A percentile compares a stretch with the other conserved stretches of the same genome.
These are phyloP conservation scores for Colaptes auratus DNA, from an alignment of 2,113 vertebrate species.

Conservation along the genomic window DNA sequence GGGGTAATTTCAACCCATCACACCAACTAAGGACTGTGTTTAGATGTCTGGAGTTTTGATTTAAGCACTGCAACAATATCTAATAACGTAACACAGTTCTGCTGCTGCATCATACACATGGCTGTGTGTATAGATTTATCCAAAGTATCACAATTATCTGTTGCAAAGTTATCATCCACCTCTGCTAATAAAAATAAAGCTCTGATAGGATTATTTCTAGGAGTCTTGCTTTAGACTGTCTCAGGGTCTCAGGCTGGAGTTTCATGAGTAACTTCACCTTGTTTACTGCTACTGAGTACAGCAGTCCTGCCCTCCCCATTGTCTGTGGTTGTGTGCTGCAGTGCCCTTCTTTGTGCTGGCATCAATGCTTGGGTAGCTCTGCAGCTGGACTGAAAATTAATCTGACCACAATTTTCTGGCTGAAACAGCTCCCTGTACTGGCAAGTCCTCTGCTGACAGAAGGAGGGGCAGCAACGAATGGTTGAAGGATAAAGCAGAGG, in stretches of 20 bases:
- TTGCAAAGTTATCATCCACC: too few relatives aligned
- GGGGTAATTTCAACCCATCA: too few relatives aligned
- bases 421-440: slow-evolving; percentile 37
- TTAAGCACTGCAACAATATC: too few relatives aligned
- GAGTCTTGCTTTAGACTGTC: background rate
- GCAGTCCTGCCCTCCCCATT: background rate
- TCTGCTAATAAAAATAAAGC: too few relatives aligned
- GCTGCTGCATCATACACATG: too few relatives aligned
- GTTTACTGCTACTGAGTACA: slow-evolving; percentile 25
- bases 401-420: slow-evolving; percentile 20
- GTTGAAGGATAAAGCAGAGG: slow-evolving; percentile 10
- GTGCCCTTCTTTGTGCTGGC: slow-evolving; percentile 49
- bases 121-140: too few relatives aligned
- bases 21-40: too few relatives aligned
- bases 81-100: too few relatives aligned
- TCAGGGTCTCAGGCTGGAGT: background rate
- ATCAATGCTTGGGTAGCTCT: slow-evolving; percentile 36
- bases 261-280: slow-evolving; percentile 8
- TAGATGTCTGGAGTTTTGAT: too few relatives aligned
- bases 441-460: slow-evolving; percentile 5
- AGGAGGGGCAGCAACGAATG: slow-evolving; percentile 20
- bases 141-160: too few relatives aligned
- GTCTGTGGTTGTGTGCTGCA: background rate
- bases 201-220: too few relatives aligned
- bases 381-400: slow-evolving; percentile 52